Percentiles rank a stretch among this genome's conserved stretches.
Conservation (phyloP, 1,140 invertebrate genomes). For the Orius insidiosus region DNA sequence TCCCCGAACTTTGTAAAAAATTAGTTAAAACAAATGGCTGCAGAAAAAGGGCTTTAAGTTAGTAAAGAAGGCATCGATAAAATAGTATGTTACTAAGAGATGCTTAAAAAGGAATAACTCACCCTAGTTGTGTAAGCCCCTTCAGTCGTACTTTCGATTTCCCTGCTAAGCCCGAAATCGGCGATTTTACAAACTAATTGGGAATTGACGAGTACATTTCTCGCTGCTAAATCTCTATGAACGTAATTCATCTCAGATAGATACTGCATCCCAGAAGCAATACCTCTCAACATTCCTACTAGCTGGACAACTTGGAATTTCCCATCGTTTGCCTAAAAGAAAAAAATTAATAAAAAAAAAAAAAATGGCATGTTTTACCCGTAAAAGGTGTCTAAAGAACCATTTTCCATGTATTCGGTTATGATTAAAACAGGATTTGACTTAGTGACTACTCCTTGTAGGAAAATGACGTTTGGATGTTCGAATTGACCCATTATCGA, state of each 20-base stretch:
- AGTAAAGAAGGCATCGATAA: no score
- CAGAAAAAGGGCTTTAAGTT: no score
- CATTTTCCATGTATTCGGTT: slow-evolving; percentile 99
- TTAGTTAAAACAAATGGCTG: no score
- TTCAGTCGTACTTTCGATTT: slow-evolving; percentile 94
- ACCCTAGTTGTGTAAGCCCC: slow-evolving; percentile 95
- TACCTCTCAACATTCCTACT: slow-evolving; percentile 91
- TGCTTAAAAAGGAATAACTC: slow-evolving; percentile 23
- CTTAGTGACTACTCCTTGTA: slow-evolving; percentile 98
- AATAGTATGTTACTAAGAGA: no score
- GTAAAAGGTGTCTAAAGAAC: slow-evolving; percentile 94
- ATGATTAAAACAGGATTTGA: slow-evolving; percentile 99
- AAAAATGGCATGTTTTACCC: slow-evolving; percentile 37
- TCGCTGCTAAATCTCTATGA: slow-evolving; percentile 88
- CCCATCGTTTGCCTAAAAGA: slow-evolving; percentile 69
- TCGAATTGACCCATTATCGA: slow-evolving; percentile 99
- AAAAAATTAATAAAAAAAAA: slow-evolving; percentile 15
- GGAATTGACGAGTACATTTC: slow-evolving; percentile 96
- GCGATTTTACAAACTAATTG: slow-evolving; percentile 99
- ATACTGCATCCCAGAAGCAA: slow-evolving; percentile 97
- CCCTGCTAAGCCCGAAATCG: slow-evolving; percentile 93
- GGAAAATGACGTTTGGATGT: slow-evolving; percentile 96
- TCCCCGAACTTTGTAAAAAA: no score
- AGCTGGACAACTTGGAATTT: slow-evolving; percentile 95
- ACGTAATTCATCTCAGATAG: slow-evolving; percentile 96